Conservation (phyloP, 2,113 vertebrate species). For the Sprattus sprattus region DNA sequence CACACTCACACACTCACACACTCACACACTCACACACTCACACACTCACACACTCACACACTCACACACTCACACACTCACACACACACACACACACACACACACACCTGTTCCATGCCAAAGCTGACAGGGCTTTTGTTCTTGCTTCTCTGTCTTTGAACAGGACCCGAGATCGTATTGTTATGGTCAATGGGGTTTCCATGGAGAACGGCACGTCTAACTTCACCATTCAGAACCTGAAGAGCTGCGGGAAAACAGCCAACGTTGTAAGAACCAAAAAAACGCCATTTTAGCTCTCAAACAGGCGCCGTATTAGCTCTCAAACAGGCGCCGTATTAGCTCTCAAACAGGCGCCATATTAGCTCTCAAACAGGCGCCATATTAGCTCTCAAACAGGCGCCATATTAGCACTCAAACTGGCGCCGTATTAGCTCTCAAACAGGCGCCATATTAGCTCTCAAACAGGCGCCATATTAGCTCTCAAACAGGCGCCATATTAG, state of each 20-base stretch:
- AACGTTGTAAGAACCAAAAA: constrained; percentile 79
- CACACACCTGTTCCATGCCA: constrained; percentile 7
- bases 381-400: too few relatives aligned
- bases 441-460: too few relatives aligned
- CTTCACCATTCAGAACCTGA: constrained; percentile 87
- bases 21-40: not conserved
- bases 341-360: too few relatives aligned
- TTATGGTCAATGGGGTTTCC: constrained; percentile 92
- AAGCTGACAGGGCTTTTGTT: constrained; percentile 14
- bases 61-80: not conserved
- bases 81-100: constrained; percentile 5
- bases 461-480: too few relatives aligned
- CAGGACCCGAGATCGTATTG: constrained; percentile 87
- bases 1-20: not conserved
- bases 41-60: not conserved
- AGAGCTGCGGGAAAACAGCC: constrained; percentile 77
- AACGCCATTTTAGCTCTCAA: too few relatives aligned
- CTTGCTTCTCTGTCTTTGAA: not conserved
- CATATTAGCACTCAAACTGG: too few relatives aligned
- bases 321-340: too few relatives aligned
- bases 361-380: too few relatives aligned
- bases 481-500: too few relatives aligned
- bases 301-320: too few relatives aligned
- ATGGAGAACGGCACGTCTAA: constrained; percentile 84
- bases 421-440: too few relatives aligned